Base-by-base conservation (phyloP, 2,888 invertebrate species). In the Conomelus anceps region DNA sequence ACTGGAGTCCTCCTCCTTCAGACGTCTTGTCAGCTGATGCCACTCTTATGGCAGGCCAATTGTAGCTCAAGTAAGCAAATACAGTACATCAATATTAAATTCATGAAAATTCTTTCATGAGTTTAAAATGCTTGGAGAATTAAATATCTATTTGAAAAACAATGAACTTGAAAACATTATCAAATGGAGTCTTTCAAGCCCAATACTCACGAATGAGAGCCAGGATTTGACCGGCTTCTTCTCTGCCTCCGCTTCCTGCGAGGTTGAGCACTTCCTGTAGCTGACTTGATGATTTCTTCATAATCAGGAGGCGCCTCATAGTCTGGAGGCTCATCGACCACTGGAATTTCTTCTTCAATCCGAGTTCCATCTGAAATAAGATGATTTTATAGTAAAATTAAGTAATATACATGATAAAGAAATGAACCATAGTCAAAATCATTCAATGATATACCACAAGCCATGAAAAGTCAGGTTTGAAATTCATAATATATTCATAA, bases 251-350 rank as follows among this genome's bases (percentile, higher is more conserved):
- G 23, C n/a, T 86, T 86, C n/a, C 86, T 23, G 24, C 29, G 24
- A 17, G 86, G 86, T 24, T 86, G 86, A 0, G 86, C 24, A n/a
- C 86, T 86, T n/a, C 86, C 86, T 9, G 86, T 86, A 1, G 86
- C 86, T 22, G 84, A 92, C 92, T 95, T 95, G 29, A 95, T 94
- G n/a, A 96, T 94, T 90, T 96, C 96, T 90, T 96, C 95, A 92
- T 96, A 96, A 90, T 96, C 95, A 0, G 96, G 96, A 0, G 96
- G 96, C 0, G 96, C 95, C 92, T 96, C 96, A 92, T 96, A 96
- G 87, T 94, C 94, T 0, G 96, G 96, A 13, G 95, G 95, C 41
- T 96, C 96, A 90, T 96, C 96, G 84, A 94, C 93, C 0, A 94
- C 92, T 23, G 88, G 26, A 86, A 86, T 88, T 87, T 94, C 94